Evolutionary conservation across 2,888 invertebrate genomes (phyloP).

Genomic region (Oscheius sp.): DNA sequence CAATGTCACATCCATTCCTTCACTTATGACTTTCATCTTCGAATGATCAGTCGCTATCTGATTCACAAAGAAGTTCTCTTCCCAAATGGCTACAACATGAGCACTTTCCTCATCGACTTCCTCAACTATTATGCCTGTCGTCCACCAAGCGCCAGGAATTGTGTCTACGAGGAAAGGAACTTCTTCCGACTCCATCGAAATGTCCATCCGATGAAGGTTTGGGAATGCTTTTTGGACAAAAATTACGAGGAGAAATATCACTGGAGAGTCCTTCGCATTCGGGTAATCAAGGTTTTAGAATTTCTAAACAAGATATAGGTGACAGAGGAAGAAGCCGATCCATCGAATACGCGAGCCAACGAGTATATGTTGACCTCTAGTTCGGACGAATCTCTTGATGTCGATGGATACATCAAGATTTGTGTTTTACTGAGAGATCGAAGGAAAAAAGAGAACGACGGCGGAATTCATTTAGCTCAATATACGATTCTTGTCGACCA

Average conservation of each 20-base stretch:
- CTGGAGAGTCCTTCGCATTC: conserved; percentile 79
- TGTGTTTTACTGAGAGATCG: conserved; percentile 42
- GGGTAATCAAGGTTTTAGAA: no score
- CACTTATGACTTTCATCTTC: conserved; percentile 68
- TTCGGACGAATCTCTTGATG: not conserved
- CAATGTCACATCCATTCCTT: conserved; percentile 67
- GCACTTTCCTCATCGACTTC: conserved; percentile 81
- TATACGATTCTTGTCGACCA: conserved; percentile 32
- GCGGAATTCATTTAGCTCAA: conserved; percentile 13
- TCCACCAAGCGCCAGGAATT: conserved; percentile 81
- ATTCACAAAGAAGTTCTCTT: conserved; percentile 58
- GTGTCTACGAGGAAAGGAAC: conserved; percentile 77
- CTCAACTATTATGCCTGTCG: conserved; percentile 81
- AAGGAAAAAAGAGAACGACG: not conserved
- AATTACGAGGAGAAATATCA: conserved; percentile 77
- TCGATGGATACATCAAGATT: conserved; percentile 30
- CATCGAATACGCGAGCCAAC: conserved; percentile 17
- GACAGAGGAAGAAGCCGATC: not conserved
- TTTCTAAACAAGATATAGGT: not conserved
- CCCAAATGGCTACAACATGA: conserved; percentile 77
- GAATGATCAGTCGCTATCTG: conserved; percentile 52
- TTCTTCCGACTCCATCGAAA: conserved; percentile 75
- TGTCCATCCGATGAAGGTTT: conserved; percentile 78
- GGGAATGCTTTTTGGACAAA: conserved; percentile 78
- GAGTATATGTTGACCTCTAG: conserved; percentile 54